Base-by-base conservation (phyloP, 2,888 invertebrate genomes). In the Thelaira solivaga region DNA sequence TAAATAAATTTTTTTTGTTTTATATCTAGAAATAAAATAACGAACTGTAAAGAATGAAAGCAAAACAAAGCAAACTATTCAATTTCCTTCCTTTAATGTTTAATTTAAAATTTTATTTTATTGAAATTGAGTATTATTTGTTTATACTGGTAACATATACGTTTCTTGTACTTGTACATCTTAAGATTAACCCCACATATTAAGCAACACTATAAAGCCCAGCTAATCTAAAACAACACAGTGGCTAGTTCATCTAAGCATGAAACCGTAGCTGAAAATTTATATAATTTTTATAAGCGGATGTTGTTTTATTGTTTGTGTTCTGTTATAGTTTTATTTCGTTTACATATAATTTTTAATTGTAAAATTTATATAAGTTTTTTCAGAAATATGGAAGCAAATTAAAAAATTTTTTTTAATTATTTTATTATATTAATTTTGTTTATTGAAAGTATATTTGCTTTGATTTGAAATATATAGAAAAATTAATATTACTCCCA, bases 31-130 rank as follows among this genome's bases (percentile, higher is more conserved):
- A n/a, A n/a, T n/a, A n/a, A n/a, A n/a, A n/a, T n/a, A 65, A 53
- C 5, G 26, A 24, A 31, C 5, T 11, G 8, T 8, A 39, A 6
- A 41, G 7, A 31, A 4, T 8, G 3, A 20, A 34, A 18, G 6
- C 0, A 24, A 57, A 13, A 10, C 3, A 41, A 18, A 43, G 55
- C 65, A 20, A 67, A 62, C 47, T 53, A 34, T 57, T 77, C 62
- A 59, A 59, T 61, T 78, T 78, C 77, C 74, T 74, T 78, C 62
- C 55, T 74, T 69, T 74, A 39, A 51, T 45, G 29, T 24, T 67
- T 47, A 51, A 69, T 69, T 65, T 34, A 24, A 49, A 64, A 45
- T 51, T 65, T 69, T 13, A 53, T 73, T 26, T 64, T 77, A 29
- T 68, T 62, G 45, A 41, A 68, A 10, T n/a, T 57, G n/a, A 20